Conservation (phyloP, 2,888 invertebrate genomes). For the Homarus gammarus region DNA sequence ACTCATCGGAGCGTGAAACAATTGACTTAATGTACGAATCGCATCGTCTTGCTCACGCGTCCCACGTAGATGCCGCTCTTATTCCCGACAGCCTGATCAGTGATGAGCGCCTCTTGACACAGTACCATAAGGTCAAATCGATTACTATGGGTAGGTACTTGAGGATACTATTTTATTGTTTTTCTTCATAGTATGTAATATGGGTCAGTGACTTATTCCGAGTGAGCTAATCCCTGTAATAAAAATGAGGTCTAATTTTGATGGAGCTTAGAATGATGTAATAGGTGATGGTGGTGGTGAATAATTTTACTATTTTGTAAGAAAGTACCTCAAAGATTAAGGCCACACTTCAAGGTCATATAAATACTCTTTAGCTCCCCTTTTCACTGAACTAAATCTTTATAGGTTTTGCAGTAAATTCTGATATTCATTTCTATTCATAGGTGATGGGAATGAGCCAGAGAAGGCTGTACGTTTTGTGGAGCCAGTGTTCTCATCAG, state of each 20-base stretch:
- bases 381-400: too few relatives aligned
- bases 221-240: too few relatives aligned
- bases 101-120: conserved; percentile 2
- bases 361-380: too few relatives aligned
- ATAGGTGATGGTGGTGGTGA: too few relatives aligned
- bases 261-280: too few relatives aligned
- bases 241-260: too few relatives aligned
- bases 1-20: conserved; percentile 31
- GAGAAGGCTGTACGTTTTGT: not conserved
- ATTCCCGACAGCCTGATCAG: not conserved
- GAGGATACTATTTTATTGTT: not conserved
- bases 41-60: conserved; percentile 55
- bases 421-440: not conserved
- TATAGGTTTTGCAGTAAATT: too few relatives aligned
- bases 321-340: too few relatives aligned
- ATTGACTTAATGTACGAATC: conserved; percentile 62
- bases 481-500: not conserved
- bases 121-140: conserved; percentile 32
- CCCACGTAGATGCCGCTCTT: conserved; percentile 19
- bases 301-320: too few relatives aligned
- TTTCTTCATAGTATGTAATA: too few relatives aligned
- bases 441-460: not conserved
- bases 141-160: conserved; percentile 10
- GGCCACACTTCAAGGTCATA: too few relatives aligned
- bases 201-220: too few relatives aligned